Conservation (phyloP, 2,113 vertebrate genomes). For the Falcunculus frontatus region DNA sequence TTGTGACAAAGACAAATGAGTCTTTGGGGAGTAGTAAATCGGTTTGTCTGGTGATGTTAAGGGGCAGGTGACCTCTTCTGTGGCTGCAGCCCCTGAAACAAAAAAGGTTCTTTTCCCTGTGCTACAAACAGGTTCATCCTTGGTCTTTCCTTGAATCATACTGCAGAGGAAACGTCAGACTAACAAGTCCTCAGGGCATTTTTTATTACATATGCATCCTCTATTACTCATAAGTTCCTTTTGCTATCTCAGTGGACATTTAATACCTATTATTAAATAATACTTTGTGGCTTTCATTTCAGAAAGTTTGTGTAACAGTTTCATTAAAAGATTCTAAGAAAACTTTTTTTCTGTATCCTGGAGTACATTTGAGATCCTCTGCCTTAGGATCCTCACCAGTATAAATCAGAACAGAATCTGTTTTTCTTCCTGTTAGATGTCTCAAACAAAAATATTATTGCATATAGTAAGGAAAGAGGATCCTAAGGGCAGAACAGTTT, state of each 20-base stretch:
- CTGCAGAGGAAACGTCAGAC: constrained; percentile 78
- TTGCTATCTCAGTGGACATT: constrained; percentile 68
- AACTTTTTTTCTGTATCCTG: neutral
- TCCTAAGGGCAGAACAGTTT: neutral
- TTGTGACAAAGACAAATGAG: constrained; percentile 70
- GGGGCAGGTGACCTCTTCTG: constrained; percentile 66
- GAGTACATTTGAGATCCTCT: neutral
- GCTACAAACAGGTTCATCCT: constrained; percentile 62
- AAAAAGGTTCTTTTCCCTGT: constrained; percentile 59
- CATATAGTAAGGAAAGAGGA: neutral
- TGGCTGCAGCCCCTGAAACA: constrained; percentile 60
- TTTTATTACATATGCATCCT: constrained; percentile 74
- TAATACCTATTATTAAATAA: constrained; percentile 74
- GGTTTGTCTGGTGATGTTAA: constrained; percentile 66
- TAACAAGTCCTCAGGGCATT: constrained; percentile 79
- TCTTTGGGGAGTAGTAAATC: constrained; percentile 71
- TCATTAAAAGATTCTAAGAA: neutral
- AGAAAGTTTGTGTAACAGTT: neutral
- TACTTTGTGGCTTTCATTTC: constrained; percentile 25
- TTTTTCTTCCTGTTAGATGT: neutral
- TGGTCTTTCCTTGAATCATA: constrained; percentile 78
- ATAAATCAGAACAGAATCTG: neutral
- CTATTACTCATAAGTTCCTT: constrained; percentile 77
- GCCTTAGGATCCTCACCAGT: neutral
- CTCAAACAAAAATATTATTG: neutral